Percentiles rank a stretch among this genome's conserved stretches.
Evolutionary conservation across 2,888 invertebrate species (phyloP).

Genomic region (Erpobdella octoculata): DNA sequence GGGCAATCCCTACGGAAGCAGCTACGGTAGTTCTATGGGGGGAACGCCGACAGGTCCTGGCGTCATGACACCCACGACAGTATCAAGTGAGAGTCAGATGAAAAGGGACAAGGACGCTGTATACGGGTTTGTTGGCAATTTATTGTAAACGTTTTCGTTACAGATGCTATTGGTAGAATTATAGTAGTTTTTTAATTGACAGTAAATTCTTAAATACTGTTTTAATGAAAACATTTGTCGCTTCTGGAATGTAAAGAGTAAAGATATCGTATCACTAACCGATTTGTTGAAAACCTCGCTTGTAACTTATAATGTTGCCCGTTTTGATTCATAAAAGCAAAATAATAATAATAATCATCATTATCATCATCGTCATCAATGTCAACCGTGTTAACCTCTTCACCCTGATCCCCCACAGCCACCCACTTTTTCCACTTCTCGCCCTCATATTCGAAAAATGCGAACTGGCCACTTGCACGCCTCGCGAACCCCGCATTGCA

Average conservation of each 20-base stretch:
- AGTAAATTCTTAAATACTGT: too few relatives aligned
- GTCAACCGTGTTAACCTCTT: not conserved
- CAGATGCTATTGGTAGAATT: too few relatives aligned
- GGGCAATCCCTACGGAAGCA: slow-evolving; percentile 17
- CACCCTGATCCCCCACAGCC: slow-evolving; percentile 62
- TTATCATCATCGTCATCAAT: not conserved
- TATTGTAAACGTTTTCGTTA: too few relatives aligned
- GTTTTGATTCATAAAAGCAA: too few relatives aligned
- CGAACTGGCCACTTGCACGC: slow-evolving; percentile 98
- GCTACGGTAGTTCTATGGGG: slow-evolving; percentile 22
- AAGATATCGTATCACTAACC: too few relatives aligned
- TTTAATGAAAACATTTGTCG: too few relatives aligned
- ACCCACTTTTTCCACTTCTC: slow-evolving; percentile 95
- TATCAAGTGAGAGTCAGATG: slow-evolving; percentile 30
- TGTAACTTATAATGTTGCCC: not conserved
- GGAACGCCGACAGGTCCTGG: slow-evolving; percentile 13
- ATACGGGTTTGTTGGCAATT: slow-evolving; percentile 24
- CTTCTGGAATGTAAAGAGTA: too few relatives aligned
- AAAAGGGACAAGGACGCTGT: slow-evolving; percentile 32
- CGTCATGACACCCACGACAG: slow-evolving; percentile 9
- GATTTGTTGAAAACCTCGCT: too few relatives aligned
- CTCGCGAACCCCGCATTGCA: slow-evolving; percentile 69
- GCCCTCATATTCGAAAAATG: slow-evolving; percentile 99
- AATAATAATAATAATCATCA: too few relatives aligned
- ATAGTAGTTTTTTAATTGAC: too few relatives aligned